Evolutionary conservation across 2,113 vertebrate species (phyloP).

Genomic region (Bubo bubo): DNA sequence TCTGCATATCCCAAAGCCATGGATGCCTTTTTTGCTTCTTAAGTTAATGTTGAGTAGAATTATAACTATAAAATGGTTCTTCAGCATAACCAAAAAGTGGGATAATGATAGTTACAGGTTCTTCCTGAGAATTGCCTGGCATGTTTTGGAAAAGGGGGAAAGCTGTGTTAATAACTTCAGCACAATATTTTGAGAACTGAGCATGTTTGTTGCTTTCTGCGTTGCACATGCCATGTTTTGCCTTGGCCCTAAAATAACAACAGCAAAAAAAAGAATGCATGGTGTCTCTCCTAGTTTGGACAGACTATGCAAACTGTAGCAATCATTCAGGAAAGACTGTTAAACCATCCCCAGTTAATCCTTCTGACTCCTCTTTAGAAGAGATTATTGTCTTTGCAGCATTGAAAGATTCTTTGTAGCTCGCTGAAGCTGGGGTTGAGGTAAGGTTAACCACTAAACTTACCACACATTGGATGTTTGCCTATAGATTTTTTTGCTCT

Average conservation of each 20-base stretch:
- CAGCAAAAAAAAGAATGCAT: neutral
- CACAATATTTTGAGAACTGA: neutral
- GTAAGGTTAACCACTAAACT: neutral
- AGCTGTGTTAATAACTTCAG: neutral
- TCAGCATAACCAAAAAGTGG: neutral
- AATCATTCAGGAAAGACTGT: neutral
- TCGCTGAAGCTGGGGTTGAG: neutral
- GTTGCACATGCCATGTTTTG: neutral
- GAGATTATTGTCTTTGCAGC: neutral
- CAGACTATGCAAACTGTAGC: neutral
- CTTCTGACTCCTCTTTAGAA: neutral
- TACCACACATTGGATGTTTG: rapidly evolving
- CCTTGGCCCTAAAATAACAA: no score
- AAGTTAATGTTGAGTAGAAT: neutral
- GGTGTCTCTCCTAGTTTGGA: neutral
- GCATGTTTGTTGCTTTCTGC: neutral
- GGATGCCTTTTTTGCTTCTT: neutral
- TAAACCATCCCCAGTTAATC: neutral
- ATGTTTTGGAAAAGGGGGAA: neutral
- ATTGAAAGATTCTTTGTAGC: neutral
- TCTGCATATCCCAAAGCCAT: neutral
- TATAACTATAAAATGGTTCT: neutral
- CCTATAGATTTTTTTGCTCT: rapidly evolving
- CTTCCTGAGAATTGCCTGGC: neutral
- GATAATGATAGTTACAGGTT: neutral